Base-by-base conservation (phyloP, 2,797 vertebrate genomes). In the Toxotes lorentzi region DNA sequence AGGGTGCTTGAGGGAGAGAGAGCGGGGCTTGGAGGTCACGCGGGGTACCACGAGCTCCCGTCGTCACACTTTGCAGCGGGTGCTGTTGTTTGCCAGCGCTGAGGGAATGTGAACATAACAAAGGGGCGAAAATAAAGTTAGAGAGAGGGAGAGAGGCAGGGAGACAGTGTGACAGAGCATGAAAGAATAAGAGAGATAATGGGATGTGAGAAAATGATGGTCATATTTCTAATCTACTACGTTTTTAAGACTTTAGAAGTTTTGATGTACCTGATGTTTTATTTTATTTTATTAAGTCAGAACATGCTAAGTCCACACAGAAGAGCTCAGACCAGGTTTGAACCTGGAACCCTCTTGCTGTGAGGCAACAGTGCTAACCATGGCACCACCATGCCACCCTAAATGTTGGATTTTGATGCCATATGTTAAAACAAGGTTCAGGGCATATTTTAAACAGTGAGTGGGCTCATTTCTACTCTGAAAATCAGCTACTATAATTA, bases 1-100 rank as follows among this genome's bases (percentile, higher is more conserved):
- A 27, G 79, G 61, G 53, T 48, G 72, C 74, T 76, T 1, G 2
- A 17, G 51, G 70, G 51, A 73, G 78, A 61, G 79, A 50, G 73
- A 59, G 35, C n/a, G 5, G 27, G 41, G 43, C 77, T 71, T 12
- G 2, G 51, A 56, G 74, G 60, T 86, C 70, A 76, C 11, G 19
- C 69, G 65, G 73, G 47, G 68, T 57, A 12, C 57, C 5, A 13
- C 21, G 59, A 76, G 80, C 73, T 78, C 56, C 43, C 7, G 5
- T 67, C 35, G 16, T 74, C 78, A 84, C 58, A 34, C 45, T 54
- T 24, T 47, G 60, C 23, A 45, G 35, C 4, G 13, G 23, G 10
- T 71, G 63, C 41, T 70, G 70, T 24, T 34, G 66, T 72, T 40
- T 67, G 51, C 63, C 74, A 70, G 43, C 27, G 4, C 66, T 48